A percentile compares a stretch with the other conserved stretches of the same genome.
Evolutionary conservation across 1,140 invertebrate species (phyloP).

Genomic region (Penaeus vannamei): DNA sequence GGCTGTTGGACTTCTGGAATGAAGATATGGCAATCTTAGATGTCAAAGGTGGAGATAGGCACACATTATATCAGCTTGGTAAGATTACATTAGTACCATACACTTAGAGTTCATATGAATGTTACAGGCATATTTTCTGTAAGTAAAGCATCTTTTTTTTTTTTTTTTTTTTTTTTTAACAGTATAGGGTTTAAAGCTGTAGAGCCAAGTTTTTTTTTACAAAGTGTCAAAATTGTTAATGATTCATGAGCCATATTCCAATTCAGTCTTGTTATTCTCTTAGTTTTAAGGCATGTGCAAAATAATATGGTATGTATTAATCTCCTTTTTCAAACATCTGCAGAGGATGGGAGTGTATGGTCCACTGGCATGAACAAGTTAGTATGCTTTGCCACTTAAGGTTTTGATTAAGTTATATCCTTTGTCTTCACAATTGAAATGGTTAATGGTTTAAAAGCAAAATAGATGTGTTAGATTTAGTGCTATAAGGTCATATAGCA

Average conservation of each 20-base stretch:
- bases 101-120: background rate
- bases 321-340: background rate
- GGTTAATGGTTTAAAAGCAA: too few species aligned
- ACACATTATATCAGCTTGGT: constrained; percentile 53
- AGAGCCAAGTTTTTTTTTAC: background rate
- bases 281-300: background rate
- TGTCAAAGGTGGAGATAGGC: constrained; percentile 52
- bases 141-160: background rate
- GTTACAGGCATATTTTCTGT: background rate
- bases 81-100: background rate
- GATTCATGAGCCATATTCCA: background rate
- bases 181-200: background rate
- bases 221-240: background rate
- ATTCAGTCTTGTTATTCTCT: background rate
- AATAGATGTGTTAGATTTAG: too few species aligned
- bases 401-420: too few species aligned
- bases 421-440: too few species aligned
- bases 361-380: constrained; percentile 55
- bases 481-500: too few species aligned
- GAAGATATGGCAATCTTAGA: constrained; percentile 32
- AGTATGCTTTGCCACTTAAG: background rate
- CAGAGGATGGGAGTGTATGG: constrained; percentile 58
- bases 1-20: constrained; percentile 51
- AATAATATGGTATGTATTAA: background rate
- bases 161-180: too few species aligned